These are phyloP conservation scores for Sciurus carolinensis DNA, from an alignment of 2,797 vertebrate species.

Conservation along the genomic window DNA sequence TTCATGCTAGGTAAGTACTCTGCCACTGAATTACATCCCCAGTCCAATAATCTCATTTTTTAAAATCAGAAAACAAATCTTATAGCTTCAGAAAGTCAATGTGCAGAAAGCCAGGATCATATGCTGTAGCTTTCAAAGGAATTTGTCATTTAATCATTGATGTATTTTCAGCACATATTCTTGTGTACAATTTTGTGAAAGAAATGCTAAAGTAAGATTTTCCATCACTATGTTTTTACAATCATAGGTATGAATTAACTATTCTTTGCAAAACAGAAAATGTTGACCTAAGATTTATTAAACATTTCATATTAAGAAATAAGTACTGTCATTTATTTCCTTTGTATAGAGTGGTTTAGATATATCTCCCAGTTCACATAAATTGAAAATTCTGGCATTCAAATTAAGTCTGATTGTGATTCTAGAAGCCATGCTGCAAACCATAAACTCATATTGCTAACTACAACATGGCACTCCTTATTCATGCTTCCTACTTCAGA, in stretches of 20 bases:
- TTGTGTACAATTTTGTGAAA: not conserved
- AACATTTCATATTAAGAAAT: not conserved
- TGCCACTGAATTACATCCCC: too few species aligned
- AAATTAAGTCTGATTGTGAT: not conserved
- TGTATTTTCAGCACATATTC: not conserved
- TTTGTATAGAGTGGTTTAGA: not conserved
- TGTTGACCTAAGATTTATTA: conserved; percentile 7
- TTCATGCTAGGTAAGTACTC: too few species aligned
- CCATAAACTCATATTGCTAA: not conserved
- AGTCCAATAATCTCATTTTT: not conserved
- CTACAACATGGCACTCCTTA: not conserved
- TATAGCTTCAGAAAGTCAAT: not conserved
- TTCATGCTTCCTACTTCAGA: conserved; percentile 11
- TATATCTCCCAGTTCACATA: not conserved
- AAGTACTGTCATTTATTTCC: not conserved
- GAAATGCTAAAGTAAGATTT: not conserved
- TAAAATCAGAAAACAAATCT: conserved; percentile 33
- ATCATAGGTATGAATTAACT: not conserved
- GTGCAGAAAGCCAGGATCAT: not conserved
- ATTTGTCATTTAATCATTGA: not conserved
- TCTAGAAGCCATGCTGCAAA: not conserved
- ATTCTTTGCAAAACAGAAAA: conserved; percentile 39
- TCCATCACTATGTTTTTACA: conserved; percentile 10
- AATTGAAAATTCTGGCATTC: not conserved
- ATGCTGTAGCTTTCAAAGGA: not conserved